Base-by-base conservation (phyloP, 2,113 vertebrate species). In the Microtus oregoni region DNA sequence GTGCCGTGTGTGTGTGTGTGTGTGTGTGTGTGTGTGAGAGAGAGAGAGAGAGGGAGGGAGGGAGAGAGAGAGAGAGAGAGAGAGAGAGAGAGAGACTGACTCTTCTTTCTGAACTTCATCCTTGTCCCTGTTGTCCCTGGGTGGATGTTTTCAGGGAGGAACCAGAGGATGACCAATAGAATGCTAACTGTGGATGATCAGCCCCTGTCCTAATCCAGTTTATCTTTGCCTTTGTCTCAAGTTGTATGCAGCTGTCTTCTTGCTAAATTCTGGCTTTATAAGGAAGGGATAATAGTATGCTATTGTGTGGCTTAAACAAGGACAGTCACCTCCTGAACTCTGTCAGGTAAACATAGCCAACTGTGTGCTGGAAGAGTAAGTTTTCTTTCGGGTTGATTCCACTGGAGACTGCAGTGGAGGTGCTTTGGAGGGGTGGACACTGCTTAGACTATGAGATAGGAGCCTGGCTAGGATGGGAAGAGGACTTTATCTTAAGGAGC, bases 71-170 rank as follows among this genome's bases (percentile, higher is more conserved):
- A 65, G 24, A 65, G 1, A 65, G 2, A 77, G 44, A 77, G 7
- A 12, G 1, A 55, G 14, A 50, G 17, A 11, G 30, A 35, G 17
- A 55, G 9, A 79, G 8, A 79, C 41, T 41, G 41, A 41, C 41
- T 19, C 47, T 41, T 4, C 26, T 52, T 79, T 89, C 70, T 67
- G n/a, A 73, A 30, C 28, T 58, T 81, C 35, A 50, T 50, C 47
- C 7, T 38, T 65, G 41, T 75, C 61, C 9, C 24, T 38, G 58
- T 38, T 65, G 47, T 78, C 61, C 9, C 24, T 38, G 58, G 41
- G 30, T 61, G 61, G 35, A 12, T 77, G 47, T 73, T 96, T 41
- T 47, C 47, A 67, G 26, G 65, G 22, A 97, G 73, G 50, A 72
- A 47, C 47, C 47, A 85, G 79, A 65, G 32, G 9, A 73, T 55